Conservation (phyloP, 2,797 vertebrate species). For the Squalus acanthias region DNA sequence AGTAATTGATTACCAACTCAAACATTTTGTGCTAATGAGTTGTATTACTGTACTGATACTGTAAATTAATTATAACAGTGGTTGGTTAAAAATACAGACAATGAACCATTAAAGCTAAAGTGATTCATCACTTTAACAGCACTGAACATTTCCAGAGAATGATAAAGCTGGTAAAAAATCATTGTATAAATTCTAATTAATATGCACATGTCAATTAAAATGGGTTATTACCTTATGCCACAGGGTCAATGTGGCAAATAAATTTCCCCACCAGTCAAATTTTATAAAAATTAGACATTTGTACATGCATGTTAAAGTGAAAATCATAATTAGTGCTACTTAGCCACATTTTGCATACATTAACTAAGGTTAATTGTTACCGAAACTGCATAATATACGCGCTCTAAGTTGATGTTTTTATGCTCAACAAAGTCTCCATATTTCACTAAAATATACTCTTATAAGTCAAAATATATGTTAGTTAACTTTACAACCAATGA, state of each 20-base stretch:
- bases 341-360: slow-evolving; percentile 37
- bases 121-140: slow-evolving; percentile 24
- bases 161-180: slow-evolving; percentile 31
- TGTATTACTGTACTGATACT: slow-evolving; percentile 22
- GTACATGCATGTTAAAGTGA: slow-evolving; percentile 38
- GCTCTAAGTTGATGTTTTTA: neutral
- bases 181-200: slow-evolving; percentile 36
- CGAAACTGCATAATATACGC: neutral
- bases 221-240: slow-evolving; percentile 38
- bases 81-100: slow-evolving; percentile 37
- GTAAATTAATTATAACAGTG: slow-evolving; percentile 27
- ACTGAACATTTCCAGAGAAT: slow-evolving; percentile 35
- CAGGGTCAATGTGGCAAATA: slow-evolving; percentile 36
- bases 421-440: neutral
- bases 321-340: slow-evolving; percentile 39
- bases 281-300: slow-evolving; percentile 37
- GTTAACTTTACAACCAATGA: neutral
- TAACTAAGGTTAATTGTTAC: slow-evolving; percentile 33
- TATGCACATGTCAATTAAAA: slow-evolving; percentile 39
- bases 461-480: neutral
- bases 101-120: slow-evolving; percentile 27
- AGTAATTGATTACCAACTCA: slow-evolving; percentile 28
- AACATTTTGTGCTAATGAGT: slow-evolving; percentile 15
- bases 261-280: slow-evolving; percentile 34
- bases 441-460: neutral